These are phyloP conservation scores for Aspiorhynchus laticeps DNA, from an alignment of 2,113 vertebrate genomes.

Conservation along the genomic window DNA sequence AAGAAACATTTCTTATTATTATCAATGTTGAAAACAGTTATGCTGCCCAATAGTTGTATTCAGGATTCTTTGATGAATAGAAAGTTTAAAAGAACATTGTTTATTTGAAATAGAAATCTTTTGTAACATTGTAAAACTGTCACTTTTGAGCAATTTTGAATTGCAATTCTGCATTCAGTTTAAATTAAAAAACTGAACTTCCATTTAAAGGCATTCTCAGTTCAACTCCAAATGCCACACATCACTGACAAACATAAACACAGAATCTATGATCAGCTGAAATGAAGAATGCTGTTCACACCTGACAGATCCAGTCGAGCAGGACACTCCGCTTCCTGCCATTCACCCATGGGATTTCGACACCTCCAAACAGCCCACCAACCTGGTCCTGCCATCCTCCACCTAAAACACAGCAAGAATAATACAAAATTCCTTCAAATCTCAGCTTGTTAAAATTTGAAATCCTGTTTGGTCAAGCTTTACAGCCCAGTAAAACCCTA, in stretches of 20 bases:
- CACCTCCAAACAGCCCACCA: slow-evolving; percentile 87
- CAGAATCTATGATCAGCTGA: background rate
- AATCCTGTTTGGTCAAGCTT: background rate
- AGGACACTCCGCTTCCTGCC: slow-evolving; percentile 87
- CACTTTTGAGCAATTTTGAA: too few relatives aligned
- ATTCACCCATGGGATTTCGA: slow-evolving; percentile 81
- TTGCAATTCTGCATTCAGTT: background rate
- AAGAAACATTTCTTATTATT: background rate
- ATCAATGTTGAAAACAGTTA: background rate
- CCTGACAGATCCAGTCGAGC: slow-evolving; percentile 92
- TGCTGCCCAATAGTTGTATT: background rate
- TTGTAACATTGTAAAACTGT: background rate
- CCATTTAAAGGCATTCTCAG: background rate
- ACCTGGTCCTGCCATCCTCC: slow-evolving; percentile 99
- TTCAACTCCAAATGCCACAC: background rate
- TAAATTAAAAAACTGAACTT: background rate
- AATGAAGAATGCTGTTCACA: slow-evolving; percentile 56
- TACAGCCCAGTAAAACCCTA: background rate
- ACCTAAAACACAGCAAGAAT: slow-evolving; percentile 69
- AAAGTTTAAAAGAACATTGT: background rate
- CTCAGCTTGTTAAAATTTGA: background rate
- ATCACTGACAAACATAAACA: background rate
- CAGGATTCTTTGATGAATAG: background rate
- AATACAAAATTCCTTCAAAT: background rate
- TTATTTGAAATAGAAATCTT: background rate